phyloP scores from a whole-genome alignment of 1,140 invertebrate genomes.

The Neotoxoptera formosana region DNA sequence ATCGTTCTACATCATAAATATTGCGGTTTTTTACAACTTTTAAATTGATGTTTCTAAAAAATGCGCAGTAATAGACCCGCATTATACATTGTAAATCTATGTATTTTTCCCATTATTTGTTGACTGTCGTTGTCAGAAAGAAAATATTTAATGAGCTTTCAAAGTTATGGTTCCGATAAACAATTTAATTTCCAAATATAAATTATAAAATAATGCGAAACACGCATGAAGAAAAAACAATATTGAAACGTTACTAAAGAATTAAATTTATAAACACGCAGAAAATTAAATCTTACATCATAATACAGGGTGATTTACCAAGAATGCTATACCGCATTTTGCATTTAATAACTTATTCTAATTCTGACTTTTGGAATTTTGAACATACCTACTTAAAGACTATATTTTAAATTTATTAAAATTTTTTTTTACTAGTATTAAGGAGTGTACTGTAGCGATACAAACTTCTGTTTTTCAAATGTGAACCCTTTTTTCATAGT shows the following conservation, averaged over 20 bases:
- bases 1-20: background rate
- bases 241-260: background rate
- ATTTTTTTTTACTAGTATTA: too few species aligned
- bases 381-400: too few species aligned
- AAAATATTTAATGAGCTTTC: slow-evolving; percentile 30
- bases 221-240: background rate
- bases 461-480: too few species aligned
- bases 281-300: background rate
- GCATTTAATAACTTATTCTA: too few species aligned
- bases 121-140: slow-evolving; percentile 20
- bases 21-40: background rate
- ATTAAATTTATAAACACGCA: background rate
- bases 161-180: background rate
- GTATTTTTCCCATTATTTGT: background rate
- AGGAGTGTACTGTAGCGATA: too few species aligned
- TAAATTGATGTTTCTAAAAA: background rate
- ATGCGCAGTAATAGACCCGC: background rate
- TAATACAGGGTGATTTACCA: background rate
- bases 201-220: background rate
- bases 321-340: too few species aligned
- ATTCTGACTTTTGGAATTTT: too few species aligned
- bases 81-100: background rate
- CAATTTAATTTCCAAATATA: background rate
- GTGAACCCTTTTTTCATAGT: too few species aligned
- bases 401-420: too few species aligned